These are phyloP conservation scores for Mylabris phalerata DNA, from an alignment of 1,140 invertebrate genomes.

Conservation along the genomic window DNA sequence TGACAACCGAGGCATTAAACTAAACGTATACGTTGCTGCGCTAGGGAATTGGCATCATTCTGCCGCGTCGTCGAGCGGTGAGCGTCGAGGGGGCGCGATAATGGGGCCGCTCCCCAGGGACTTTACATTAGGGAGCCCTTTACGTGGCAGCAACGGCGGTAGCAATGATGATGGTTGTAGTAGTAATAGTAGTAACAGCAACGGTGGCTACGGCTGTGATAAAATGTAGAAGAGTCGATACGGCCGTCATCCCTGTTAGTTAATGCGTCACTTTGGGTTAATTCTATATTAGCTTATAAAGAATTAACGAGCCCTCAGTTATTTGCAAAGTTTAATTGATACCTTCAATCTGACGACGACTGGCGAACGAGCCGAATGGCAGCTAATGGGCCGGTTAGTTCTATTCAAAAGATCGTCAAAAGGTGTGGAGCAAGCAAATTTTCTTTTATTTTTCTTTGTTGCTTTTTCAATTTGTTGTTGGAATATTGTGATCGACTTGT, in stretches of 20 bases:
- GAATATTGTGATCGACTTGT: too few species aligned
- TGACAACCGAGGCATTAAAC: conserved; percentile 37
- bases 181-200: too few species aligned
- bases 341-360: conserved; percentile 11
- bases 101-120: conserved; percentile 35
- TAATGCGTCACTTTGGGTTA: conserved; percentile 27
- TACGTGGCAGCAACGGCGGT: too few species aligned
- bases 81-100: conserved; percentile 36
- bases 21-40: conserved; percentile 37
- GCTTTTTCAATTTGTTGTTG: too few species aligned
- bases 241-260: conserved; percentile 12
- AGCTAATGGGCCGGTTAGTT: too few species aligned
- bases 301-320: conserved; percentile 23
- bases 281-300: conserved; percentile 28
- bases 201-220: too few species aligned
- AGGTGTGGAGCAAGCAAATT: too few species aligned
- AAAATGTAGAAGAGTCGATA: too few species aligned
- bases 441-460: too few species aligned
- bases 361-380: too few species aligned
- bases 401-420: too few species aligned
- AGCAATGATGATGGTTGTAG: too few species aligned
- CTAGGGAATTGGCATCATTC: conserved; percentile 37
- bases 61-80: conserved; percentile 29
- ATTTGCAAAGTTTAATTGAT: conserved; percentile 16
- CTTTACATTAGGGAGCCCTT: conserved; percentile 27